These are phyloP conservation scores for Brachypodius melanocephalos DNA, from an alignment of 2,113 vertebrate species.

Conservation along the genomic window DNA sequence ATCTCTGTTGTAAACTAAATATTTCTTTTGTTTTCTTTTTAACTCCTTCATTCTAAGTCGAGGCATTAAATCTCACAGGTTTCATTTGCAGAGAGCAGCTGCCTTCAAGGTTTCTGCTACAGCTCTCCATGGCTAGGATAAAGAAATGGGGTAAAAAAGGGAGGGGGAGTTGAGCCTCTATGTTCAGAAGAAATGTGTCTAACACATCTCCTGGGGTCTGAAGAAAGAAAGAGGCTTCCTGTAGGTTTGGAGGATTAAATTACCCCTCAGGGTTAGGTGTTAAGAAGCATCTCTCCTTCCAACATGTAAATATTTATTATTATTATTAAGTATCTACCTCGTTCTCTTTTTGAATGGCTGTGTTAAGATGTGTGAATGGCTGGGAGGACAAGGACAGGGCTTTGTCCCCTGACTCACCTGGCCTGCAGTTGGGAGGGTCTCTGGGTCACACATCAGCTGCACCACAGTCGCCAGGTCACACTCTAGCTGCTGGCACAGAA, in stretches of 20 bases:
- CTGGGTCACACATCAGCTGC: neutral
- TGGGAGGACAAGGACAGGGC: neutral
- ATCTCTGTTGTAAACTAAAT: neutral
- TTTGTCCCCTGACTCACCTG: neutral
- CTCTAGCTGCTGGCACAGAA: neutral
- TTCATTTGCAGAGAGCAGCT: neutral
- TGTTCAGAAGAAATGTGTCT: neutral
- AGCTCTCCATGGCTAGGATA: neutral
- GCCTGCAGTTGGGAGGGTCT: neutral
- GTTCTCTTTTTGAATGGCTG: neutral
- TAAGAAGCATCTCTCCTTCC: neutral
- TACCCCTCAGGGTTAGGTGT: neutral
- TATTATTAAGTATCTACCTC: neutral
- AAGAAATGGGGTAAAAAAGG: neutral
- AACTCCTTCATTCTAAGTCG: neutral
- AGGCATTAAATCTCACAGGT: neutral
- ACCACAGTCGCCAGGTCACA: rapidly evolving
- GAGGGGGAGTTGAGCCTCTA: neutral
- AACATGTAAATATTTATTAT: neutral
- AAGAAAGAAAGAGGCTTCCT: neutral
- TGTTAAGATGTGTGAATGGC: neutral
- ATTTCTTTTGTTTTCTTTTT: neutral
- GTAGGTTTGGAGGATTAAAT: neutral
- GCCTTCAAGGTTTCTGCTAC: neutral
- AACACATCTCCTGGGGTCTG: neutral